These are phyloP conservation scores for Stomorhina lunata DNA, from an alignment of 2,888 invertebrate species.

Conservation along the genomic window DNA sequence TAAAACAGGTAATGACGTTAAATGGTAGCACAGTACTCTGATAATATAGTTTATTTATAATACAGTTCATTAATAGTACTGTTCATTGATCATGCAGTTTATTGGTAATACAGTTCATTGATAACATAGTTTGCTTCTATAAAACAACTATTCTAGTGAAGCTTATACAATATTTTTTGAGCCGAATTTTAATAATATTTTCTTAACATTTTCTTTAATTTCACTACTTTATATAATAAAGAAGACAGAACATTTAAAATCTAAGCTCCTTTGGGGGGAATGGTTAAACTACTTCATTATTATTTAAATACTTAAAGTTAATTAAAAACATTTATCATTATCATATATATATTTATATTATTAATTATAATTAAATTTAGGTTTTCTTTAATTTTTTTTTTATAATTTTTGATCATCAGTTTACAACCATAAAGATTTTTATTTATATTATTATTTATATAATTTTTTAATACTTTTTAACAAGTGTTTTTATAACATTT, in stretches of 20 bases:
- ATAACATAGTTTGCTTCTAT: too few relatives aligned
- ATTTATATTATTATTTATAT: slow-evolving; percentile 66
- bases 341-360: neutral
- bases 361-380: slow-evolving; percentile 31
- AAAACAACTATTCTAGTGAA: neutral
- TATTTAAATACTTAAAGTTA: slow-evolving; percentile 35
- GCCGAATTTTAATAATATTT: slow-evolving; percentile 1
- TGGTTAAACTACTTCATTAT: slow-evolving; percentile 17
- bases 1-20: too few relatives aligned
- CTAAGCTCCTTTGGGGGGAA: slow-evolving; percentile 62
- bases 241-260: slow-evolving; percentile 61
- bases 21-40: too few relatives aligned
- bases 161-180: neutral
- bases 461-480: slow-evolving; percentile 56
- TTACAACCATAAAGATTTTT: slow-evolving; percentile 77
- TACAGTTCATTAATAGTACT: neutral
- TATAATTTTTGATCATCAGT: slow-evolving; percentile 76
- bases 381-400: slow-evolving; percentile 4
- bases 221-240: slow-evolving; percentile 61
- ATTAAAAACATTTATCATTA: slow-evolving; percentile 63
- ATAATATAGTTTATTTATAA: too few relatives aligned
- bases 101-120: neutral
- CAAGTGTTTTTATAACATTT: slow-evolving; percentile 60
- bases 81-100: neutral
- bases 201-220: slow-evolving; percentile 6